Conservation (phyloP, 2,113 vertebrate species). For the Cebidichthys violaceus region DNA sequence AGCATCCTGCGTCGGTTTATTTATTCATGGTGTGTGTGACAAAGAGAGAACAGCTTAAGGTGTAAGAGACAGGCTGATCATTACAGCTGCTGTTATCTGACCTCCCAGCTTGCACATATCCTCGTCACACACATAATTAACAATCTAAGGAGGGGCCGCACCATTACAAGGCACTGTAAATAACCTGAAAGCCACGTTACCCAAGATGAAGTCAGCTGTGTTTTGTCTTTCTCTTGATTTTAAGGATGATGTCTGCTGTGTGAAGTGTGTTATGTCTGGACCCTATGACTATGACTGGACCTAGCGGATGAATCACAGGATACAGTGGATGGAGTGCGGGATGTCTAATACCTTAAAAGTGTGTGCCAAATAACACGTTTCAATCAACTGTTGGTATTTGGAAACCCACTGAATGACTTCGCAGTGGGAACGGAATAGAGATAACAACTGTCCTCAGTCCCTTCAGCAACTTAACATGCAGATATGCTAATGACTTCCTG, state of each 20-base stretch:
- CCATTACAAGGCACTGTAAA: neutral
- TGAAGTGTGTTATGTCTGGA: slow-evolving; percentile 46
- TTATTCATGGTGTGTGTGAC: neutral
- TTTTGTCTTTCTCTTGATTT: slow-evolving; percentile 31
- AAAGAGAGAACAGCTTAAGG: neutral
- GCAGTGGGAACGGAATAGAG: neutral
- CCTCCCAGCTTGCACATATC: neutral
- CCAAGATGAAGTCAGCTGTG: slow-evolving; percentile 23
- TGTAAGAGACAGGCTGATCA: neutral
- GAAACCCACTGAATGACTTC: neutral
- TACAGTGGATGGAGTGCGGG: neutral
- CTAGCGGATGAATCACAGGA: slow-evolving; percentile 60
- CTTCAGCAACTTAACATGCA: slow-evolving; percentile 59
- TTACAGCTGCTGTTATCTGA: slow-evolving; percentile 15
- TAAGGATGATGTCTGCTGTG: slow-evolving; percentile 52
- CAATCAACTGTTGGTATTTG: slow-evolving; percentile 8
- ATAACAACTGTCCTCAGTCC: slow-evolving; percentile 37
- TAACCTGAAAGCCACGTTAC: slow-evolving; percentile 24
- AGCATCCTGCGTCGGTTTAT: neutral
- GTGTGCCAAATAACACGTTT: neutral
- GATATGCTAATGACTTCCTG: slow-evolving; percentile 79
- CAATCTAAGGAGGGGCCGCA: neutral
- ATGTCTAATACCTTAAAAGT: neutral
- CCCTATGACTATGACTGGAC: slow-evolving; percentile 15
- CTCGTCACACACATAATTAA: slow-evolving; percentile 31